These are phyloP conservation scores for Sternarchorhynchus goeldii DNA, from an alignment of 2,797 vertebrate genomes.

Conservation along the genomic window DNA sequence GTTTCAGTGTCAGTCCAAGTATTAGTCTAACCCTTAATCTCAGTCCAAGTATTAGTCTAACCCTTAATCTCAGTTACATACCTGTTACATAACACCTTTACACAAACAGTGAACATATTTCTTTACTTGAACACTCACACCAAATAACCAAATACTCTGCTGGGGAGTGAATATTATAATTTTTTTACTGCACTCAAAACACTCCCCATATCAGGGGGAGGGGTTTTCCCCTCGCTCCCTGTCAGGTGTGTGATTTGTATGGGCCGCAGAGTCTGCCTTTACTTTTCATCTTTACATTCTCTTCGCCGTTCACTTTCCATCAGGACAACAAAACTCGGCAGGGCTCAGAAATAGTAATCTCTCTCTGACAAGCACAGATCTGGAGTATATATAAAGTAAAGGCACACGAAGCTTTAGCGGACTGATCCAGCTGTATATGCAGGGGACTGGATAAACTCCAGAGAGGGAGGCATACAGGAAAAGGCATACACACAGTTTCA, in stretches of 20 bases:
- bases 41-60: neutral
- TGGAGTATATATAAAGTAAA: slow-evolving; percentile 72
- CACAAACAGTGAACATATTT: neutral
- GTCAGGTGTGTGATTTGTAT: slow-evolving; percentile 53
- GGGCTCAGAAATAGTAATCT: slow-evolving; percentile 77
- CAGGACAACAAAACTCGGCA: slow-evolving; percentile 70
- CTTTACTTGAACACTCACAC: neutral
- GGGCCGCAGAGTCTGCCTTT: slow-evolving; percentile 68
- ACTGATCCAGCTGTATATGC: slow-evolving; percentile 71
- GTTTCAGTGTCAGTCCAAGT: neutral
- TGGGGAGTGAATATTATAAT: neutral
- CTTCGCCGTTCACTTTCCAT: slow-evolving; percentile 72
- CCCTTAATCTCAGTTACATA: too few relatives aligned
- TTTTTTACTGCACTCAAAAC: slow-evolving; percentile 1
- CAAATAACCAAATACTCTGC: neutral
- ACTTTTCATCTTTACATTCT: slow-evolving; percentile 69
- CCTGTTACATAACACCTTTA: neutral
- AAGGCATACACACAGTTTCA: slow-evolving; percentile 51
- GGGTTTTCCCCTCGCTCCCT: slow-evolving; percentile 5
- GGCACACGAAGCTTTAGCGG: slow-evolving; percentile 64
- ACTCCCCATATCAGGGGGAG: slow-evolving; percentile 14
- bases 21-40: too few relatives aligned
- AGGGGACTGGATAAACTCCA: slow-evolving; percentile 49
- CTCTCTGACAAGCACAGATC: slow-evolving; percentile 78
- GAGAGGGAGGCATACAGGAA: slow-evolving; percentile 36